These are phyloP conservation scores for Scalopus aquaticus DNA, from an alignment of 2,113 vertebrate genomes.

Conservation along the genomic window DNA sequence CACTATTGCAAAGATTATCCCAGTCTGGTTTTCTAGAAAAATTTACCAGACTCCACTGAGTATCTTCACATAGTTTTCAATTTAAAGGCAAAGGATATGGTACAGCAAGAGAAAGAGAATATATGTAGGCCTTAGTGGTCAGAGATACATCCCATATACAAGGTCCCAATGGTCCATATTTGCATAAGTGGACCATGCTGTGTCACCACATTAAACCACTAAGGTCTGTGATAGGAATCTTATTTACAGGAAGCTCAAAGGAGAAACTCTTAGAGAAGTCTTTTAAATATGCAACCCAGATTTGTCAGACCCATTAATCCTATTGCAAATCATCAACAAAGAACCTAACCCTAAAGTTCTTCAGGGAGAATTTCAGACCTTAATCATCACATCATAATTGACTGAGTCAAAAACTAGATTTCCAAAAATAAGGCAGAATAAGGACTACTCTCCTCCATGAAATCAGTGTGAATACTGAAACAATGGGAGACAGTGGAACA, in stretches of 20 bases:
- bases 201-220: neutral
- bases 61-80: neutral
- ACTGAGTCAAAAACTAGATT: conserved; percentile 7
- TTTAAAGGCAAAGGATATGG: neutral
- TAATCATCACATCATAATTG: neutral
- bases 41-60: neutral
- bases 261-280: neutral
- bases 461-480: neutral
- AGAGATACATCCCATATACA: neutral
- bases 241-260: neutral
- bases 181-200: neutral
- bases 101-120: neutral
- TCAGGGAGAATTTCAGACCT: neutral
- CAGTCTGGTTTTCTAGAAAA: neutral
- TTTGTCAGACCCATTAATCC: neutral
- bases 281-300: neutral
- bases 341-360: neutral
- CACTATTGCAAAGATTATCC: neutral
- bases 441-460: neutral
- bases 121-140: neutral
- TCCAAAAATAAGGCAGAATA: neutral
- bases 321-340: neutral
- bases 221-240: conserved; percentile 2
- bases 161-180: neutral
- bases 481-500: neutral